Evolutionary conservation across 2,888 invertebrate genomes (phyloP).

Genomic region (Eretmocerus hayati): DNA sequence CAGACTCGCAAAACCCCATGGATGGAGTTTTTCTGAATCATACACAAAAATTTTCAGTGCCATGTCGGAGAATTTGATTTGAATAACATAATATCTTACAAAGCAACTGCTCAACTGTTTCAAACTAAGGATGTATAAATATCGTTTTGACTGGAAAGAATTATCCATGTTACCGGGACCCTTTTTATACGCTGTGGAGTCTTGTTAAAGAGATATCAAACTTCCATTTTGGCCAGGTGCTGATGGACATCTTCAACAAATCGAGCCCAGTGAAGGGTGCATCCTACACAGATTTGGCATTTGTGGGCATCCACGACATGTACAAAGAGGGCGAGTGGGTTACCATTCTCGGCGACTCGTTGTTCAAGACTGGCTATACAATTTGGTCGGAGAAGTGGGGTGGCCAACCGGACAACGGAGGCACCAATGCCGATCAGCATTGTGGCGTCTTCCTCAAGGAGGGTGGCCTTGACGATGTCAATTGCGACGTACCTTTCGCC

Average conservation of each 20-base stretch:
- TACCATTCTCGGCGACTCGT: conserved; percentile 37
- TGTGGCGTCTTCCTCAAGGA: conserved; percentile 35
- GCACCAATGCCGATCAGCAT: conserved; percentile 36
- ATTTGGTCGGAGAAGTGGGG: conserved; percentile 39
- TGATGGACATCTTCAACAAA: conserved; percentile 26
- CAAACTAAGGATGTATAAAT: no score
- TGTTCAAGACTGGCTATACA: conserved; percentile 39
- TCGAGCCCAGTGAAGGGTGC: conserved; percentile 30
- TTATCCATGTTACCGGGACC: no score
- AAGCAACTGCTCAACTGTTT: no score
- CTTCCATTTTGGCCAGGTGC: conserved; percentile 22
- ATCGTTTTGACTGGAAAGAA: no score
- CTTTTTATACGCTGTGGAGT: no score
- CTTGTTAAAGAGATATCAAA: no score
- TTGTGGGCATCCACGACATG: conserved; percentile 37
- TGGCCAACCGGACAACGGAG: conserved; percentile 40
- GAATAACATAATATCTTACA: no score
- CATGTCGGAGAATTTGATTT: no score
- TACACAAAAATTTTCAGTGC: no score
- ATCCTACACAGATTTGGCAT: conserved; percentile 30
- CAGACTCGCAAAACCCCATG: no score
- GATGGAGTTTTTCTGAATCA: no score
- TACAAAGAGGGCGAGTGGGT: conserved; percentile 42
- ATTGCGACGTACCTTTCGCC: conserved; percentile 35
- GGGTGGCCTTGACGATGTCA: conserved; percentile 40